Evolutionary conservation across 2,888 invertebrate genomes (phyloP), one percentile per base, ranked within the genome.

Genomic region (Opisthograptis luteolata): DNA sequence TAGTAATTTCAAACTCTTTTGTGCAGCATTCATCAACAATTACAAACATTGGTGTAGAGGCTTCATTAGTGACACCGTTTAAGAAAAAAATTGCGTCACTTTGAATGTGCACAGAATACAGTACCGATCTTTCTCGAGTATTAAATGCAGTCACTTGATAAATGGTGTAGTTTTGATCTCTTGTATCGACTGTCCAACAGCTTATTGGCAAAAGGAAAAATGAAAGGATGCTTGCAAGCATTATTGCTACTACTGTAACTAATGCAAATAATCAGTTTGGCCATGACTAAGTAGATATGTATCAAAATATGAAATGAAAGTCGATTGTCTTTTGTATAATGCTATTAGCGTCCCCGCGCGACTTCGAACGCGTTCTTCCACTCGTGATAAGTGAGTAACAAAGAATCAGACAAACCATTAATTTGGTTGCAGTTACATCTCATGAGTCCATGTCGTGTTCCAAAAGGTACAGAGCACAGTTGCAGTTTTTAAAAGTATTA

Each of bases 81-180:
- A 87, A 51, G 62, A 89, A 88, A 34, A 64, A 45, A 25, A 76
- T 22, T 13, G 58, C 55, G 3, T 73, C 48, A 37, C 71, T 62
- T 46, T 45, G 68, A 7, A 66, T 28, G 30, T 81, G 64, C 6
- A 81, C 49, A 4, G 54, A 36, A 60, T 84, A 81, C 12, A 89
- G 61, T 24, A 73, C 22, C 10, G 62, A 56, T 58, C 88, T 71
- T 64, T 89, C 88, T 35, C 66, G 57, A 9, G 56, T 28, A 62
- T 81, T 86, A 56, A 82, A 87, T 13, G 87, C 84, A 32, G 76
- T 81, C 5, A 88, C 70, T 60, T 81, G 64, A 64, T 84, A 87
- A 13, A 81, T 39, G 12, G 68, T 64, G 46, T 70, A 74, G 52
- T 73, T 71, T 14, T 51, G n/a, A n/a, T n/a, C n/a, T n/a, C n/a